These are phyloP conservation scores for Anguilla anguilla DNA, from an alignment of 2,797 vertebrate genomes.

Conservation along the genomic window DNA sequence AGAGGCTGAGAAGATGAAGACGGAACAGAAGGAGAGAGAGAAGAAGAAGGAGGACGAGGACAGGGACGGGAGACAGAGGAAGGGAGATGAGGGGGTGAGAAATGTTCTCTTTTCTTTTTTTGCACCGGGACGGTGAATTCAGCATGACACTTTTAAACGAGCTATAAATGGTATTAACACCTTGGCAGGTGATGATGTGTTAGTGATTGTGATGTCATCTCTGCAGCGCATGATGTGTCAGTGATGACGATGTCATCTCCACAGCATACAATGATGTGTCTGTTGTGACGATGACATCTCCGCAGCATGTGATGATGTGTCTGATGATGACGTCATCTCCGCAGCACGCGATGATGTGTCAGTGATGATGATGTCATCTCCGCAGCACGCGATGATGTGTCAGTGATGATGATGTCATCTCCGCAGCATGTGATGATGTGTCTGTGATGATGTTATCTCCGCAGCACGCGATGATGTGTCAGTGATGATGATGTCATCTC, in stretches of 20 bases:
- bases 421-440: neutral
- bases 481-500: neutral
- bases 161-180: neutral
- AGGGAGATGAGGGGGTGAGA: conserved; percentile 76
- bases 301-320: too few relatives aligned
- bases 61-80: conserved; percentile 63
- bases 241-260: too few relatives aligned
- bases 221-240: too few relatives aligned
- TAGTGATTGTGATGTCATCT: neutral
- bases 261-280: too few relatives aligned
- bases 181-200: neutral
- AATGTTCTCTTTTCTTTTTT: neutral
- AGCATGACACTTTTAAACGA: neutral
- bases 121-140: neutral
- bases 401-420: neutral
- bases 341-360: neutral
- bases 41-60: conserved; percentile 63
- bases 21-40: conserved; percentile 66
- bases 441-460: neutral
- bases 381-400: neutral
- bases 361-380: neutral
- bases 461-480: neutral
- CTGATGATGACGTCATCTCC: too few relatives aligned
- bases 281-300: too few relatives aligned
- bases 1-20: conserved; percentile 83